Percentiles rank a stretch among this genome's conserved stretches.
Conservation (phyloP, 2,113 vertebrate species). For the Pardalotus punctatus region DNA sequence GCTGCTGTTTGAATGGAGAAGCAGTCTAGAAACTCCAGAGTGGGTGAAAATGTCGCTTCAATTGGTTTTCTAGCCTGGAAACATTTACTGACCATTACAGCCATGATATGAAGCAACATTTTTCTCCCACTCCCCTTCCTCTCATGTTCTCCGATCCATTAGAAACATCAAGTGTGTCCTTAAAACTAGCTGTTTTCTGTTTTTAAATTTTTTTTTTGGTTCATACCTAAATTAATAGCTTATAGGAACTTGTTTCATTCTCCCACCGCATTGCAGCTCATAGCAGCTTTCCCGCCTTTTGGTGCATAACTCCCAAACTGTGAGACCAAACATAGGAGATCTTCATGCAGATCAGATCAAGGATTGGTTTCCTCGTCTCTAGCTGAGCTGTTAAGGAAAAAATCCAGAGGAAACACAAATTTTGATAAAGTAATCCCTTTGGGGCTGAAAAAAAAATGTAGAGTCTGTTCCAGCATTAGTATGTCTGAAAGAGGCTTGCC, state of each 20-base stretch:
- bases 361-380: not conserved
- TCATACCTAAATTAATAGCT: not conserved
- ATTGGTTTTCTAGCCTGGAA: not conserved
- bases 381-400: not conserved
- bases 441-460: not conserved
- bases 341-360: not conserved
- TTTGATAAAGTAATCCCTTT: not conserved
- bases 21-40: not conserved
- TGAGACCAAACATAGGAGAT: not conserved
- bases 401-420: not conserved
- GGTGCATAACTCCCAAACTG: not conserved
- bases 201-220: not conserved
- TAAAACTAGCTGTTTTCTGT: not conserved
- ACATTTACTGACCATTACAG: not conserved
- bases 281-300: not conserved
- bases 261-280: not conserved
- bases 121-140: not conserved
- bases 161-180: not conserved
- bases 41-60: not conserved
- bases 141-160: not conserved
- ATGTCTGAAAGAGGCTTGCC: not conserved
- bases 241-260: not conserved
- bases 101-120: not conserved
- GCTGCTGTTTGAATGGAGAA: constrained; percentile 5
- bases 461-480: not conserved